These are phyloP conservation scores for Hyppa rectilinea DNA, from an alignment of 2,888 invertebrate genomes.

Conservation along the genomic window DNA sequence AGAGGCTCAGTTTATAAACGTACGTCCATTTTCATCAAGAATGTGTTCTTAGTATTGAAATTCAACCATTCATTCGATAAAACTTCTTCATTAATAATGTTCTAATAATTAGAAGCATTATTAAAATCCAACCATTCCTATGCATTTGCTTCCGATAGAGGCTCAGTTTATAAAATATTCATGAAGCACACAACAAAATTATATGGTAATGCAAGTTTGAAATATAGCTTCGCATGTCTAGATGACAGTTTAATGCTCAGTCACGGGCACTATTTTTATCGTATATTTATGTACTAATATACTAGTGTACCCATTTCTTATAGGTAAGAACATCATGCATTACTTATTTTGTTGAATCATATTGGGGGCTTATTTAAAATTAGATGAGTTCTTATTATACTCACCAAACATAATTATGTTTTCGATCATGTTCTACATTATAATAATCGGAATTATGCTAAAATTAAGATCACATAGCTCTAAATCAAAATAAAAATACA, in stretches of 20 bases:
- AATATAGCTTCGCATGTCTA: slow-evolving; percentile 3
- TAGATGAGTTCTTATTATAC: too few species aligned
- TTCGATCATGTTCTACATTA: too few species aligned
- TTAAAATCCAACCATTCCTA: neutral
- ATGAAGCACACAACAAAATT: slow-evolving; percentile 14
- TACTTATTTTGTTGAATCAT: too few species aligned
- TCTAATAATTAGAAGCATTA: neutral
- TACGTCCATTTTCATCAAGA: slow-evolving; percentile 1
- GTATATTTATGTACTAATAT: too few species aligned
- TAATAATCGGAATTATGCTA: too few species aligned
- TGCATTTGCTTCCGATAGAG: slow-evolving; percentile 9
- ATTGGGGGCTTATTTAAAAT: too few species aligned
- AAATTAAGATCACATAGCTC: too few species aligned
- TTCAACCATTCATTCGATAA: neutral
- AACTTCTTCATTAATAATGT: neutral
- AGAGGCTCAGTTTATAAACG: slow-evolving; percentile 9
- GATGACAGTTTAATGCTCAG: neutral
- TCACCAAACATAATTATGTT: too few species aligned
- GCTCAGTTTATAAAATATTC: slow-evolving; percentile 26
- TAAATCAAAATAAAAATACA: too few species aligned
- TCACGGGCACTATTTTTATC: too few species aligned
- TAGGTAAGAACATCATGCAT: too few species aligned
- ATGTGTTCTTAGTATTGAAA: neutral
- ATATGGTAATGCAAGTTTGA: slow-evolving; percentile 25
- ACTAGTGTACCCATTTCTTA: too few species aligned